Evolutionary conservation across 2,113 vertebrate genomes (phyloP).

Genomic region (Melanocharis versteri): DNA sequence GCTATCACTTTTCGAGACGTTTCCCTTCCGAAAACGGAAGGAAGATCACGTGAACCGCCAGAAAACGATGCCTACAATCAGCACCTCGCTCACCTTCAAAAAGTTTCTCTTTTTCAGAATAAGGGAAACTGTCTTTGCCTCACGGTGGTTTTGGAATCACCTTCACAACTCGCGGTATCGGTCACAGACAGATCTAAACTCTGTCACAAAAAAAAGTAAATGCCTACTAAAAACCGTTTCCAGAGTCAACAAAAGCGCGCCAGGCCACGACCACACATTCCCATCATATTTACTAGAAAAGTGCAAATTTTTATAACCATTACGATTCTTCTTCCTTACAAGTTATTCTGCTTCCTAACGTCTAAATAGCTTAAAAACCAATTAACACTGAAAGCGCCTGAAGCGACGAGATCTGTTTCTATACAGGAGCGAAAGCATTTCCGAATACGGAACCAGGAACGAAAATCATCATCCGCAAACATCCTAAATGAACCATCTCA

Average conservation of each 20-base stretch:
- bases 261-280: neutral
- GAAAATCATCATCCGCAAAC: neutral
- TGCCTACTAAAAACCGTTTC: neutral
- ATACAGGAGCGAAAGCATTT: neutral
- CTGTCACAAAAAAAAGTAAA: neutral
- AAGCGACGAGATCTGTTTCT: neutral
- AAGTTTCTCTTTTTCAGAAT: neutral
- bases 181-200: neutral
- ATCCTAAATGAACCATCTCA: fast-evolving
- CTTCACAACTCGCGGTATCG: neutral
- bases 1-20: neutral
- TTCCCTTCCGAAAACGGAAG: neutral
- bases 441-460: fast-evolving
- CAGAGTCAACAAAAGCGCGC: neutral
- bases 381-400: neutral
- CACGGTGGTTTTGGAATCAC: neutral
- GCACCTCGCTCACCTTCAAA: neutral
- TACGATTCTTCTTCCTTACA: fast-evolving
- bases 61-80: neutral
- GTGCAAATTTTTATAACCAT: fast-evolving
- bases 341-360: neutral
- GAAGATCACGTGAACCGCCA: neutral
- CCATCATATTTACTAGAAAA: fast-evolving
- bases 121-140: neutral
- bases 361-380: neutral